A percentile compares a stretch with the other conserved stretches of the same genome.
Evolutionary conservation across 2,113 vertebrate species (phyloP).

Genomic region (Myanophis thanlyinensis): DNA sequence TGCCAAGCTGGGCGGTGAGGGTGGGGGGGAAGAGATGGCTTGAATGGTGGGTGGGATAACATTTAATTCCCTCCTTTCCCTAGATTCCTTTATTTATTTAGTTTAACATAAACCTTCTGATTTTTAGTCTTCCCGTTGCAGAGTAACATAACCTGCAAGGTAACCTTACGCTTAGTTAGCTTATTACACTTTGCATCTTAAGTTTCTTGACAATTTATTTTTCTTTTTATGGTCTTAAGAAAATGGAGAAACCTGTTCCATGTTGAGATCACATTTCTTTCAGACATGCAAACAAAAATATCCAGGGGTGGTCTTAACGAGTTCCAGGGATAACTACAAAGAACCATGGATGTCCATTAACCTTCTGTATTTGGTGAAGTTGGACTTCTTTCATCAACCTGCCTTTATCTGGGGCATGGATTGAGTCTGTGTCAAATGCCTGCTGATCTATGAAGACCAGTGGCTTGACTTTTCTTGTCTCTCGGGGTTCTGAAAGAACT

Average conservation of each 20-base stretch:
- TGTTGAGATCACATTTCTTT: slow-evolving; percentile 51
- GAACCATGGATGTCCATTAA: background rate
- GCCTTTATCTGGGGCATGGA: background rate
- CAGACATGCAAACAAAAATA: slow-evolving; percentile 62
- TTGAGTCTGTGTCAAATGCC: background rate
- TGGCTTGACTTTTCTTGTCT: background rate
- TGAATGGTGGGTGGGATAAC: slow-evolving; percentile 42
- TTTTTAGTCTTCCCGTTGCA: slow-evolving; percentile 53
- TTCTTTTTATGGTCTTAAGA: slow-evolving; percentile 66
- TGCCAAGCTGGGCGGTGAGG: background rate
- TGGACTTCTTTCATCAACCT: background rate
- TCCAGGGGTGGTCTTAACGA: background rate
- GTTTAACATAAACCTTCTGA: slow-evolving; percentile 66
- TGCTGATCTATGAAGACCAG: background rate
- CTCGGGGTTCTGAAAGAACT: background rate
- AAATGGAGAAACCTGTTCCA: slow-evolving; percentile 60
- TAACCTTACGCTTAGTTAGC: slow-evolving; percentile 67
- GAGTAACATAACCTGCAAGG: slow-evolving; percentile 62
- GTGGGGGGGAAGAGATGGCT: background rate
- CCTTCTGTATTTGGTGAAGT: background rate
- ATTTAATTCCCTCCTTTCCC: slow-evolving; percentile 51
- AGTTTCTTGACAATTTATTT: slow-evolving; percentile 71
- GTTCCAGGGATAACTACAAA: background rate
- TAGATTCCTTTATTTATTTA: slow-evolving; percentile 65
- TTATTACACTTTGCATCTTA: slow-evolving; percentile 48